Conservation (phyloP, 2,113 vertebrate species). For the Aspiorhynchus laticeps region DNA sequence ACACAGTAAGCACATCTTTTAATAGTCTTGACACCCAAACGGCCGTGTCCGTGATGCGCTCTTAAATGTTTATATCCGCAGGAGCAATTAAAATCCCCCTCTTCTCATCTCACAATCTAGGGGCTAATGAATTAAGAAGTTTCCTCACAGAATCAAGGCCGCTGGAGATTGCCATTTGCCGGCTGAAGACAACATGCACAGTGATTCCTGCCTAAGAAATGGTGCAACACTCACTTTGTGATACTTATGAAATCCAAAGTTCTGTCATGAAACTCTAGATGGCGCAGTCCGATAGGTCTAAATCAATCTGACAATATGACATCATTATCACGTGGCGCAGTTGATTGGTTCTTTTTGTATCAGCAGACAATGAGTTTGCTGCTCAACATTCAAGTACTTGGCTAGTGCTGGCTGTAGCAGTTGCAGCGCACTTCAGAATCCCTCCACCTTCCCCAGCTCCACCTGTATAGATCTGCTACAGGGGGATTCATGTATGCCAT, state of each 20-base stretch:
- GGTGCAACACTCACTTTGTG: neutral
- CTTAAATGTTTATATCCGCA: constrained; percentile 55
- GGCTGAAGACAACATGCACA: constrained; percentile 14
- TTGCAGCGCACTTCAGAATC: too few relatives aligned
- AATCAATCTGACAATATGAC: too few relatives aligned
- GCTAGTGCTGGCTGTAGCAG: too few relatives aligned
- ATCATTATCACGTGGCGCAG: too few relatives aligned
- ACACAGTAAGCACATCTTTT: constrained; percentile 46
- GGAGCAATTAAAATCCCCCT: constrained; percentile 41
- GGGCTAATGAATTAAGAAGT: constrained; percentile 42
- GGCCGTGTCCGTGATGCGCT: constrained; percentile 40
- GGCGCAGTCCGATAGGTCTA: too few relatives aligned
- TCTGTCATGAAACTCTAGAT: too few relatives aligned
- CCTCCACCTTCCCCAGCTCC: too few relatives aligned
- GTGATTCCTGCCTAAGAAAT: neutral
- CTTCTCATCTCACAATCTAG: neutral
- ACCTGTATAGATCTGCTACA: too few relatives aligned
- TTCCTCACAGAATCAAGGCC: constrained; percentile 28
- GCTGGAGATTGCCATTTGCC: constrained; percentile 7
- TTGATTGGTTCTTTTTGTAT: too few relatives aligned
- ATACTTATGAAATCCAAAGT: neutral
- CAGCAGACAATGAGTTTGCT: too few relatives aligned
- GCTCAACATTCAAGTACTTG: too few relatives aligned
- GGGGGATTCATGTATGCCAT: too few relatives aligned
- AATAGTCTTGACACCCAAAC: constrained; percentile 50